Evolutionary conservation across 2,113 vertebrate species (phyloP), one percentile per base, ranked within the genome.

Genomic region (Cyprinodon variegatus): DNA sequence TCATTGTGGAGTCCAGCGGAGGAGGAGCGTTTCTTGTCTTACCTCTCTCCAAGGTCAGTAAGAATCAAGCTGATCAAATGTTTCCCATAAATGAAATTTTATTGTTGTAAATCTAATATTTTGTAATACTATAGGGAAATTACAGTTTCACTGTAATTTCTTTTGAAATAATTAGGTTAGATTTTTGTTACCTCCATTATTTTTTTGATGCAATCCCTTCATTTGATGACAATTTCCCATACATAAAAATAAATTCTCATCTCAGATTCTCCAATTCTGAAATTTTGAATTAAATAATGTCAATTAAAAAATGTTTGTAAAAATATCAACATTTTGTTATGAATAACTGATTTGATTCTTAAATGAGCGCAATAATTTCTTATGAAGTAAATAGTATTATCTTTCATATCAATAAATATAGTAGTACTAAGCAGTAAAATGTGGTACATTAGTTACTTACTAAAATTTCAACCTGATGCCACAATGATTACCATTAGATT

Each of bases 1-100:
- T 99, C 90, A 99, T 99, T 2, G 94, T 98, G 80, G 98, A 99
- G 84, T 96, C 98, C 0, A 97, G 98, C 0, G 98, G 98, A 0
- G 97, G 98, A 0, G 98, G 98, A 7, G 95, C 98, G 3, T 98
- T 99, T 90, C 95, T 99, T 29, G 96, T 97, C 69, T 87, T 99
- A 74, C 96, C 96, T n/a, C 89, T 99, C 13, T 91, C 92, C 69
- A 98, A 99, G 96, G 98, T 99, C 85, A 91, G 96, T 68, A 80
- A 53, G 63, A 2, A 2, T 2, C 5, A 45, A 45, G 9, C 11
- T 11, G 43, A 8, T 11, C 43, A 45, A 45, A 57, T 57, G 17
- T 57, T 57, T 29, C 29, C 29, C 29, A 29, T 29, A 29, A 29
- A 29, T 29, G 29, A 29, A 29, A 29, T 29, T 29, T 29, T 29